Base-by-base conservation (phyloP, 1,140 invertebrate genomes). In the Chironomus striatipennis region DNA sequence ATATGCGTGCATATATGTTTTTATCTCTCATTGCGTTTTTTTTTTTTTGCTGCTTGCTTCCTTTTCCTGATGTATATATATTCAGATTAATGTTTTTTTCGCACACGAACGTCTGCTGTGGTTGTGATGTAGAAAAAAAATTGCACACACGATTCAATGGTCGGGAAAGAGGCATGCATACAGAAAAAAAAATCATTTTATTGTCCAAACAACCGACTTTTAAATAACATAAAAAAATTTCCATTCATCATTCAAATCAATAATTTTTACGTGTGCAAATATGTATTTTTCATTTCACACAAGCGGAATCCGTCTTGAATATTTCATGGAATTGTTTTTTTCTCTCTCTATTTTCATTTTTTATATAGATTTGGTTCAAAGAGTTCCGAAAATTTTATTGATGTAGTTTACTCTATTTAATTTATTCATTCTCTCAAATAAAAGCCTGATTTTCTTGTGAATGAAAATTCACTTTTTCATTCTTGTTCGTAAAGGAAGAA, bases 171-270 rank as follows among this genome's bases (percentile, higher is more conserved):
- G 24, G 24, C 24, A 34, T 34, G 24, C 24, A 34, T 34, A 34
- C 24, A 5, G 2, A 2, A 47, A 2, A 12, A 57, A 57, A 57
- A 57, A 57, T 34, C 5, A 34, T 34, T 34, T 34, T 34, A 34
- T 34, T 34, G 24, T 34, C 24, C 24, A 34, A 34, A 15, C 15
- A n/a, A 57, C 5, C 47, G 12, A 57, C 12, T 12, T 57, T 57
- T 57, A 70, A 70, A 70, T 70, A 20, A n/a, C n/a, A n/a, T n/a
- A n/a, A n/a, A n/a, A n/a, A n/a, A 70, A 18, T 20, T 70, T 70
- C 18, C 65, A 70, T 70, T 70, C 17, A 70, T 70, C 18, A 67
- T 67, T 20, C 18, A 20, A 67, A 67, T 67, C 65, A 70, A 70
- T 70, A 70, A 18, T 70, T 70, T 18, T 21, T 20, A 34, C 24